Evolutionary conservation across 2,888 invertebrate genomes (phyloP).

Genomic region (Dilophus febrilis): DNA sequence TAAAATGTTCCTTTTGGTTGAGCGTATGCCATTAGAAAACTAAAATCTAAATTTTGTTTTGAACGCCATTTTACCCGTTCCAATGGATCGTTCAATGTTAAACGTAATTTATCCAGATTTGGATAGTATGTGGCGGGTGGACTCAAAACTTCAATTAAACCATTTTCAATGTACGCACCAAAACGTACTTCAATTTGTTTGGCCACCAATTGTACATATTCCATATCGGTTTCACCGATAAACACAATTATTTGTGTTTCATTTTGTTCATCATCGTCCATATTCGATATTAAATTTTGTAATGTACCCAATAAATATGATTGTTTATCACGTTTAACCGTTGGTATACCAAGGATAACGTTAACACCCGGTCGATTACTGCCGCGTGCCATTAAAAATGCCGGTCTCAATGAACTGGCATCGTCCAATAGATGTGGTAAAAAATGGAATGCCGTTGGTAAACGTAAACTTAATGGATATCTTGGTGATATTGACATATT

Average conservation of each 20-base stretch:
- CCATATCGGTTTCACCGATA: conserved; percentile 70
- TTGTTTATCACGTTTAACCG: conserved; percentile 75
- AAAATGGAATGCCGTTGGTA: conserved; percentile 70
- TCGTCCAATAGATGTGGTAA: conserved; percentile 72
- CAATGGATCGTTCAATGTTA: conserved; percentile 69
- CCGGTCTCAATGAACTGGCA: conserved; percentile 58
- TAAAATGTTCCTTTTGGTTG: conserved; percentile 77
- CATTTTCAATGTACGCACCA: conserved; percentile 51
- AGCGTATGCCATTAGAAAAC: conserved; percentile 87
- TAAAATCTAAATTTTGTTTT: conserved; percentile 87
- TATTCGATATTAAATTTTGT: conserved; percentile 63
- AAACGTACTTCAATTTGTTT: conserved; percentile 63
- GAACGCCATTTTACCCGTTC: conserved; percentile 82
- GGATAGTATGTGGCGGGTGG: conserved; percentile 80
- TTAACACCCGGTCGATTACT: conserved; percentile 52
- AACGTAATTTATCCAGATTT: conserved; percentile 54
- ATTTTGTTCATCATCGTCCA: conserved; percentile 52
- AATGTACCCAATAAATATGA: conserved; percentile 73
- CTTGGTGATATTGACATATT: conserved; percentile 34
- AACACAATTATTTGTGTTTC: conserved; percentile 73
- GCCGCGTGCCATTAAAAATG: conserved; percentile 57
- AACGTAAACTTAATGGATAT: conserved; percentile 37
- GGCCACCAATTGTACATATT: conserved; percentile 56
- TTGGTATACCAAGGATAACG: conserved; percentile 70
- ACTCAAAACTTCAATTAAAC: conserved; percentile 76